Conservation (phyloP, 2,888 invertebrate species). For the Pecten maximus region DNA sequence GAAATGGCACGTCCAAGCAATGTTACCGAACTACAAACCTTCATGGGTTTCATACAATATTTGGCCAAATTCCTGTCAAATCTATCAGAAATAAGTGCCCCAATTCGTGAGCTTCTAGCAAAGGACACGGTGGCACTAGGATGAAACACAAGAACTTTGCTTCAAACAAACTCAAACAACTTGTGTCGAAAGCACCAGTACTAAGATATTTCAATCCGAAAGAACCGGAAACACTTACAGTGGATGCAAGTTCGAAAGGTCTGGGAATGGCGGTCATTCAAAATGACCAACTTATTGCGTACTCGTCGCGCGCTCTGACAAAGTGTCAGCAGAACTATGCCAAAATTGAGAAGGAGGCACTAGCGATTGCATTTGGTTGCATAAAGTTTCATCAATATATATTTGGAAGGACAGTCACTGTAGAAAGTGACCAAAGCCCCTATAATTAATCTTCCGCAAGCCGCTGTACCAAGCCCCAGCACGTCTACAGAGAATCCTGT, state of each 20-base stretch:
- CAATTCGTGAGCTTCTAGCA: slow-evolving; percentile 31
- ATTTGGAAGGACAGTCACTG: slow-evolving; percentile 49
- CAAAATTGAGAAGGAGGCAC: slow-evolving; percentile 61
- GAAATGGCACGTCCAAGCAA: slow-evolving; percentile 34
- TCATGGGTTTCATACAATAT: slow-evolving; percentile 49
- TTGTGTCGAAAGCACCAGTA: slow-evolving; percentile 55
- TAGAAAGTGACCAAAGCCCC: slow-evolving; percentile 59
- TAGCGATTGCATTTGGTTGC: slow-evolving; percentile 57
- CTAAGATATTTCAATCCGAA: slow-evolving; percentile 58
- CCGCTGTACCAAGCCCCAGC: slow-evolving; percentile 42
- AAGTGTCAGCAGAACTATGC: slow-evolving; percentile 55
- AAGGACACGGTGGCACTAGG: slow-evolving; percentile 47
- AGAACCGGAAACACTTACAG: slow-evolving; percentile 47
- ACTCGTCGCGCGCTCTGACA: slow-evolving; percentile 56
- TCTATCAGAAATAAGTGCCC: slow-evolving; percentile 40
- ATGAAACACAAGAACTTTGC: slow-evolving; percentile 55
- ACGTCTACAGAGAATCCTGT: neutral
- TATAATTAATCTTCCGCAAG: slow-evolving; percentile 54
- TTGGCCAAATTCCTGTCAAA: slow-evolving; percentile 46
- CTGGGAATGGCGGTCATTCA: slow-evolving; percentile 58
- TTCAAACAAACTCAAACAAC: slow-evolving; percentile 59
- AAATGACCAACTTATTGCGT: slow-evolving; percentile 54
- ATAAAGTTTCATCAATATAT: slow-evolving; percentile 54
- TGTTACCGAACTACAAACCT: slow-evolving; percentile 11
- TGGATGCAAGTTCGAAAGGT: slow-evolving; percentile 64